Base-by-base conservation (phyloP, 2,888 invertebrate species). In the Eupithecia centaureata region DNA sequence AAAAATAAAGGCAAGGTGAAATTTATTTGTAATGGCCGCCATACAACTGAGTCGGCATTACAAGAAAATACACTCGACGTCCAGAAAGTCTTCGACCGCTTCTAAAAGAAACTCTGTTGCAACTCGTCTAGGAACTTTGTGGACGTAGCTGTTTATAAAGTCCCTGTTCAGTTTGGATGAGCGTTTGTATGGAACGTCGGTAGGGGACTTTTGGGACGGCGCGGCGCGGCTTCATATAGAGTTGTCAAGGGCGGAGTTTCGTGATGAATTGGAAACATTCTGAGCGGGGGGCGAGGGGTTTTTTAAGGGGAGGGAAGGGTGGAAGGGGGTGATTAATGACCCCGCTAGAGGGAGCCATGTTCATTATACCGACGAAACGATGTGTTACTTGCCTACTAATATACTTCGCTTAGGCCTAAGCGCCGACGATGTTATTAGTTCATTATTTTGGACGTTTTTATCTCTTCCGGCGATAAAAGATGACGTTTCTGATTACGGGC, bases 211-310 rank as follows among this genome's bases (percentile, higher is more conserved):
- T 83, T 71, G 79, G 82, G 76, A 83, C 87, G 82, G 84, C 80
- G 82, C 81, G 78, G 85, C 85, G 82, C 81, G 78, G 85, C 85
- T 87, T 87, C 93, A 87, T 94, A 94, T 94, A 94, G 94, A 94
- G 94, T 93, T 94, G 94, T 94, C 94, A 94, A 92, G 93, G 94
- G 94, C 94, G 94, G 94, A 86, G 94, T 93, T 85, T 90, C 85
- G 92, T 92, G 93, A 94, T 94, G 94, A 91, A 94, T 94, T 92
- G 91, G 89, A 85, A 90, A 90, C 91, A 89, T 90, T 90, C 87
- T 86, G 82, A 86, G 87, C 86, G 86, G 90, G 84, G 85, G 85
- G 83, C 73, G 85, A 82, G 85, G 88, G 88, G 90, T 77, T 85
- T 86, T 90, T 90, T 89, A 85, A 86, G 82, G 86, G 90, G 86